Evolutionary conservation across 2,797 vertebrate species (phyloP), one percentile per base, ranked within the genome.

Genomic region (Periparus ater): DNA sequence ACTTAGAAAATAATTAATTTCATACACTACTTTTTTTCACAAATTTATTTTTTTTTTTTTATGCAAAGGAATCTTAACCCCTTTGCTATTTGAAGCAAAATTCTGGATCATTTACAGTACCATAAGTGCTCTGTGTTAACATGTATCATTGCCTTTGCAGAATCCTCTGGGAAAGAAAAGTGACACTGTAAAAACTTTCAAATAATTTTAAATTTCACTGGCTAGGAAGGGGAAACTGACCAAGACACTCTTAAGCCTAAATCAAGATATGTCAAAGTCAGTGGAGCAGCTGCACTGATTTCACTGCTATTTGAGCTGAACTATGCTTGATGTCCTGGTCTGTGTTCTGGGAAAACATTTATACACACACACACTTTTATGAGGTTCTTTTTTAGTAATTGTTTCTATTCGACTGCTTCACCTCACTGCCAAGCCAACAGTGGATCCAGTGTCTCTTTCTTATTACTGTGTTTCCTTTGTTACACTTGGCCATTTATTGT

Each of bases 401-500:
- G 7, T 81, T 84, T 80, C 45, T 65, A 3, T 75, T 86, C 67
- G 25, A 47, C 32, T 70, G 12, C 21, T 76, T 85, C 11, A 32
- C 32, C 50, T 91, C 38, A 18, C 19, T 85, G 23, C 18, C 50
- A 36, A 38, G 58, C 17, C 23, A 84, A 36, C 30, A 36, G 16
- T 36, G 29, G 62, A 27, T 88, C 40, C 11, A 42, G 17, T 32
- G 26, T 72, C 47, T 89, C 44, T 57, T 36, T 72, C n/a, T 73
- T 57, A 6, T 58, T 90, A 62, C 30, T 85, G 16, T 79, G 42
- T 89, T 91, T 84, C 73, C 65, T 85, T 74, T 76, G 53, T 95
- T 92, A 62, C 11, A 9, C 23, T 78, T 73, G 36, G 67, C 20
- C 38, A 34, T 72, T 95, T 91, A 71, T 74, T 89, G 36, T n/a